Base-by-base conservation (phyloP, 2,888 invertebrate genomes). In the Drosophila nr. medialis region DNA sequence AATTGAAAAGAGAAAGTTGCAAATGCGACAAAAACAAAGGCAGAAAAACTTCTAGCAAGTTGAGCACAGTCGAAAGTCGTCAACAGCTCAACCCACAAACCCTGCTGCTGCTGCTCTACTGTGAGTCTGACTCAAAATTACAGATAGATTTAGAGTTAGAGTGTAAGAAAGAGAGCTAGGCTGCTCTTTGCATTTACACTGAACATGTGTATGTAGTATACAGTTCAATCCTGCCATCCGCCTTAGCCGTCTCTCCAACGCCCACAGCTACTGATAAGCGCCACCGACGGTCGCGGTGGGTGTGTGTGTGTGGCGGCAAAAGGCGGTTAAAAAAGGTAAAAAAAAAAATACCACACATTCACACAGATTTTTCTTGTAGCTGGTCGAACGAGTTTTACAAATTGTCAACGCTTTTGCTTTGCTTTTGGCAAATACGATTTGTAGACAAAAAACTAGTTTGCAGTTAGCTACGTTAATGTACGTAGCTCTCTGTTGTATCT, bases 1-100 rank as follows among this genome's bases (percentile, higher is more conserved):
- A 87, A 86, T 88, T 87, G 86, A 80, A 88, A 87, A 79, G 87
- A 87, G 87, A 87, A 87, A 87, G 87, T 88, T 80, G 88, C 84
- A 68, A 79, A 72, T 75, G 64, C 55, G 54, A 68, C 55, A 73
- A 59, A 45, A 51, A 50, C 24, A 65, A 64, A 40, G 51, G 30
- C 67, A 60, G 27, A 68, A 73, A 71, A 85, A 77, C 84, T 84
- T 84, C 84, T 84, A 72, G 72, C 68, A 62, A 85, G 81, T 83
- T 83, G 72, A 80, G 74, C 78, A 71, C 74, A 86, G 86, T 83
- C 72, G 80, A 78, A 81, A 81, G 70, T 71, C 65, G 83, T 80
- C 72, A 74, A 69, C 64, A 70, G 62, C 38, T 53, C 64, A 61
- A 74, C 65, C 77, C 65, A 59, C 34, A 64, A 36, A 24, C 34